These are phyloP conservation scores for Drosophila greeni DNA, from an alignment of 2,888 invertebrate genomes.

Conservation along the genomic window DNA sequence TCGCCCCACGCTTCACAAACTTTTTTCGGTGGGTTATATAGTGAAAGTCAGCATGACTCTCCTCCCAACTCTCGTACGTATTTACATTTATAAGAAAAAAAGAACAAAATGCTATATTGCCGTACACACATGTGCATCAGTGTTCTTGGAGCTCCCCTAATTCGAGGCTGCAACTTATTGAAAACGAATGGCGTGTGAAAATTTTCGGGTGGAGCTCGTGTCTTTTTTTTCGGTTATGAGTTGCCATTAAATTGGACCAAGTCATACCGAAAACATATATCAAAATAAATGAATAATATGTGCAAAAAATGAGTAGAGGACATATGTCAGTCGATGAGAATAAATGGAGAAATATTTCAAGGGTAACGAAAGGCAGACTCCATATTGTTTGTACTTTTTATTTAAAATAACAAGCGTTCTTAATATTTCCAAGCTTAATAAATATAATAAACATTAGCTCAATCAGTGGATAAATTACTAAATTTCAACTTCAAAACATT, in stretches of 20 bases:
- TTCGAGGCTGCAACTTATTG: constrained; percentile 63
- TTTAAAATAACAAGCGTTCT: neutral
- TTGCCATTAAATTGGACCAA: constrained; percentile 25
- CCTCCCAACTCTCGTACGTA: constrained; percentile 28
- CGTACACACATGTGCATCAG: constrained; percentile 45
- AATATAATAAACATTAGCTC: neutral
- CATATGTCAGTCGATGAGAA: constrained; percentile 3
- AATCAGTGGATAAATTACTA: neutral
- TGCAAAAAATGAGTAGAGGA: constrained; percentile 6
- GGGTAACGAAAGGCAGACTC: neutral
- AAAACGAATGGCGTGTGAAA: constrained; percentile 74
- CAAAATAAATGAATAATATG: constrained; percentile 23
- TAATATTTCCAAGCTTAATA: neutral
- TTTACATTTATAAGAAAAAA: constrained; percentile 26
- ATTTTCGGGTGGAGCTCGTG: constrained; percentile 34
- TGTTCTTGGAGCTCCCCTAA: constrained; percentile 57
- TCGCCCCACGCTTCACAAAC: constrained; percentile 65
- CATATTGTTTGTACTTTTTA: neutral
- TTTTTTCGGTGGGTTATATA: constrained; percentile 33
- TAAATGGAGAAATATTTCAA: neutral
- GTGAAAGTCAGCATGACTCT: constrained; percentile 67
- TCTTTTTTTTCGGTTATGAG: constrained; percentile 10
- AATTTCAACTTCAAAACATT: neutral
- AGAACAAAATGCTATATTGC: constrained; percentile 14
- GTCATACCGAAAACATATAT: constrained; percentile 30